Base-by-base conservation (phyloP, 92 coral and sea anemone species). In the Siderastrea radians region DNA sequence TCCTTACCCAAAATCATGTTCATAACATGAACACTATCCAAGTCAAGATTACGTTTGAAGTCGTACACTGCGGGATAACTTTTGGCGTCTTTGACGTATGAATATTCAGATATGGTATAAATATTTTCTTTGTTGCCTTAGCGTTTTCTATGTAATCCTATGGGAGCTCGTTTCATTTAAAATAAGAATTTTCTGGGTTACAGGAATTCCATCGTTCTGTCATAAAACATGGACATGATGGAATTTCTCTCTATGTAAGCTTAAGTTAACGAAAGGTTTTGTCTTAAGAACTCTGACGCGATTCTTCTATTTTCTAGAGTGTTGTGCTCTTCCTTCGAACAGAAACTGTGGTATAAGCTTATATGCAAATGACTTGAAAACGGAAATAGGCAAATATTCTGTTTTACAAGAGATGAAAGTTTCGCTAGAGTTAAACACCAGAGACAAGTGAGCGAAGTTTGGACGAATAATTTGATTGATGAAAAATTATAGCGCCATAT, bases 81-180 rank as follows among this genome's bases (percentile, higher is more conserved):
- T 2, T 63, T 54, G 59, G 54, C 44, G 68, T 64, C n/a, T 63
- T 58, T 59, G 82, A 77, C 82, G 69, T 78, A 84, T 69, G 71
- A 85, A 90, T 80, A 90, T 80, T 85, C 87, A 78, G 87, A 67
- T 66, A 8, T 49, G 65, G 43, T 15, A 84, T 45, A 85, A 65
- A 76, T 76, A 75, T 85, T 68, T 78, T 77, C 83, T 47, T 48
- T 52, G 89, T 85, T 85, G 70, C 89, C 89, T 74, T 74, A 73
- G 80, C 17, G 73, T 61, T 64, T 84, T 73, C 74, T 11, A 58
- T 13, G 47, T 78, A 50, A 52, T 49, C 49, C 48, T 16, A 3
- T 6, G 80, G 70, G 87, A 60, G 52, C 70, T 49, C 55, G 1
- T 2, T 13, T 16, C 0, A 2, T 4, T 49, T 49, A 17, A 45